These are phyloP conservation scores for Pseudomugil gertrudae DNA, from an alignment of 2,797 vertebrate species.

Conservation along the genomic window DNA sequence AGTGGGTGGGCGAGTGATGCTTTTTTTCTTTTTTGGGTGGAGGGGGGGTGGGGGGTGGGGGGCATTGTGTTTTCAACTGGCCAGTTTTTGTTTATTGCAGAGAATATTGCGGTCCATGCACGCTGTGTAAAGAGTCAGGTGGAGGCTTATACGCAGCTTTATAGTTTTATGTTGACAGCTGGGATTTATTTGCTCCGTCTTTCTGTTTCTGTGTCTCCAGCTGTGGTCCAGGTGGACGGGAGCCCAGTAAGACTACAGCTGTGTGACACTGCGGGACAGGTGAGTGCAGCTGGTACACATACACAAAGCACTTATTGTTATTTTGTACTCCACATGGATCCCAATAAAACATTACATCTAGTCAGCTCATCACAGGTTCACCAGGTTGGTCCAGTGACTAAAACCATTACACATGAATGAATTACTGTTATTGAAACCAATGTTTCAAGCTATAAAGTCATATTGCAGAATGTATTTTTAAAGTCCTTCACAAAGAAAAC, in stretches of 20 bases:
- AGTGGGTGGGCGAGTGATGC: slow-evolving; percentile 69
- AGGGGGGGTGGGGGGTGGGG: slow-evolving; percentile 24
- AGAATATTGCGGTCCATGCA: slow-evolving; percentile 17
- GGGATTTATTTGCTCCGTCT: slow-evolving; percentile 44
- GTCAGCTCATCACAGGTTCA: no score
- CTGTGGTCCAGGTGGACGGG: slow-evolving; percentile 87
- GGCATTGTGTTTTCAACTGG: slow-evolving; percentile 66
- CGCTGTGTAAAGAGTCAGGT: slow-evolving; percentile 29
- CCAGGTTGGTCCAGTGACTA: neutral
- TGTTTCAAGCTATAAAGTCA: neutral
- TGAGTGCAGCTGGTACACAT: slow-evolving; percentile 63
- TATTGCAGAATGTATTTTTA: neutral
- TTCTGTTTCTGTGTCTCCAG: slow-evolving; percentile 69
- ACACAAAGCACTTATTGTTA: neutral
- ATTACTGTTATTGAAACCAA: neutral
- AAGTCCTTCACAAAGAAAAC: neutral
- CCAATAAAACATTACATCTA: neutral
- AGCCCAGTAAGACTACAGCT: slow-evolving; percentile 86
- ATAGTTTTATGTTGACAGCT: slow-evolving; percentile 40
- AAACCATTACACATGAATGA: neutral
- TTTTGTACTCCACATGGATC: neutral
- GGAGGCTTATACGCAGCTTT: slow-evolving; percentile 24
- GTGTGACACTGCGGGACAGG: slow-evolving; percentile 89
- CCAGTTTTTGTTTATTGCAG: slow-evolving; percentile 60
- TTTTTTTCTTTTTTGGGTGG: no score